Base-by-base conservation (phyloP, 2,113 vertebrate genomes). In the Monarcha castaneiventris region DNA sequence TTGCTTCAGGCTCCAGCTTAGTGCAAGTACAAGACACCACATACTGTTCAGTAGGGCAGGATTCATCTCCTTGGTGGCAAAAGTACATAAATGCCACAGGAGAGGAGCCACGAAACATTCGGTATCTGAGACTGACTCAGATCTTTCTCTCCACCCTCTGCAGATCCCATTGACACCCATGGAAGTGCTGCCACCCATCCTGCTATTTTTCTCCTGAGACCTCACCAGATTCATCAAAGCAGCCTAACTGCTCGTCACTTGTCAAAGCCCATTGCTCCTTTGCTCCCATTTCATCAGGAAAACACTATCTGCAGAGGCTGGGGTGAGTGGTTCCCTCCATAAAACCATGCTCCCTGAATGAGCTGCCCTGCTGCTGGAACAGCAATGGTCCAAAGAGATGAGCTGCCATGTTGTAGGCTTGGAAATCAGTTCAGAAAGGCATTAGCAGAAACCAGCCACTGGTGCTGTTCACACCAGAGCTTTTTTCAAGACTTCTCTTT, bases 1-100 rank as follows among this genome's bases (percentile, higher is more conserved):
- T 86, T 90, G 72, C 79, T 93, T 81, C 72, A 68, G 93, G 78
- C 79, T 96, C 33, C 35, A 33, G 55, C 84, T 87, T 44, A 90
- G 62, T 37, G 33, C 79, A 55, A 91, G 85, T 33, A 77, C 21
- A 74, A 87, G 68, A 64, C 55, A 51, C 19, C 17, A 56, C 29
- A 20, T 7, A 18, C 58, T 29, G 30, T 49, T 84, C 66, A 74
- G 46, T 29, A 73, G 71, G 46, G 71, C 46, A 51, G 48, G 20
- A 72, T 58, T 51, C 13, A 48, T 66, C 46, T 76, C 63, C 21
- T 4, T 23, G 55, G 76, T 39, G 43, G n/a, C 49, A 71, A 37
- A 82, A 76, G 35, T 51, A 41, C 12, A 68, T 43, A 82, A 90
- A 82, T 66, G 33, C 32, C 62, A 49, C 32, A 44, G 12, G 29